Evolutionary conservation across 2,113 vertebrate species (phyloP).

Genomic region (Phyllostomus hastatus): DNA sequence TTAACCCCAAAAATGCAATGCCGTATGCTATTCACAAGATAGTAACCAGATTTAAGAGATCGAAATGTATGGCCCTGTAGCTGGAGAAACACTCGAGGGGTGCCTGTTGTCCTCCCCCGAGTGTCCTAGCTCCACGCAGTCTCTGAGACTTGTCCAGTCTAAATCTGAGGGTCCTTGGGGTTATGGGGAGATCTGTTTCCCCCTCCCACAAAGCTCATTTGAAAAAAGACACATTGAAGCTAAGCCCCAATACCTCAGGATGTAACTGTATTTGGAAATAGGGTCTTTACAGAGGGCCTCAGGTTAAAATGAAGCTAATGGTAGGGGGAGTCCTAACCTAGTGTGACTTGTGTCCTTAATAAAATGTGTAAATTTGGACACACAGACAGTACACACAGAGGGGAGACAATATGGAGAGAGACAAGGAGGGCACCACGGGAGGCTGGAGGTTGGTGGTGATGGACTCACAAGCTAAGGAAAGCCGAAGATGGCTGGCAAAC

Average conservation of each 20-base stretch:
- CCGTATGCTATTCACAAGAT: not conserved
- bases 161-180: not conserved
- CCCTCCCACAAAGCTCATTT: no score
- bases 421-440: fast-evolving
- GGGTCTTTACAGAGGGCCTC: not conserved
- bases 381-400: not conserved
- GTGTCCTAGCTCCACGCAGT: not conserved
- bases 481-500: not conserved
- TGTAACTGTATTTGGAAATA: not conserved
- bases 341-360: not conserved
- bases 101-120: not conserved
- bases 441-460: not conserved
- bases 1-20: not conserved
- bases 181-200: not conserved
- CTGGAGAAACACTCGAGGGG: not conserved
- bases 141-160: not conserved
- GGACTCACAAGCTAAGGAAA: not conserved
- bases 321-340: not conserved
- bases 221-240: not conserved
- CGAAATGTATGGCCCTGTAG: not conserved
- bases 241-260: not conserved
- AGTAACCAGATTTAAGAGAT: not conserved
- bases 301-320: not conserved
- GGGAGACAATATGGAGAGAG: not conserved
- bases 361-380: not conserved